A percentile compares a stretch with the other conserved stretches of the same genome.
Evolutionary conservation across 2,113 vertebrate species (phyloP).

Genomic region (Hippoglossus stenolepis): DNA sequence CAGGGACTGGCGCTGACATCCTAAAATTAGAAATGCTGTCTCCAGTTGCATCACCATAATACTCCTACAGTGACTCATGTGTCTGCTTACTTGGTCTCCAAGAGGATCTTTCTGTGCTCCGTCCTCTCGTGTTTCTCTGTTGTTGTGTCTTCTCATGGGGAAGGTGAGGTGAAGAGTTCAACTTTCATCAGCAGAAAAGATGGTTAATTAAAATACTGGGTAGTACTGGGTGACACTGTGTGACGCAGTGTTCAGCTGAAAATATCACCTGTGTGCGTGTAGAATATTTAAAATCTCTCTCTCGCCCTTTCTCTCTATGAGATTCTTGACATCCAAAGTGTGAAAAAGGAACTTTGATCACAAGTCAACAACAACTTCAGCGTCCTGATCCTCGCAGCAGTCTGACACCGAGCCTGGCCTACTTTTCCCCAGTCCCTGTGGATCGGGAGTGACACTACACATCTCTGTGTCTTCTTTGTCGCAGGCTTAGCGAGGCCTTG

Average conservation of each 20-base stretch:
- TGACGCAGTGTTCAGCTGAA: constrained; percentile 45
- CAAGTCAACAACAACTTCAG: constrained; percentile 66
- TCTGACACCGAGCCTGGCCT: constrained; percentile 70
- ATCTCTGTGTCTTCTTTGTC: constrained; percentile 65
- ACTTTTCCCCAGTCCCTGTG: constrained; percentile 66
- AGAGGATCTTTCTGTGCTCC: constrained; percentile 10
- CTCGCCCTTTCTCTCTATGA: constrained; percentile 18
- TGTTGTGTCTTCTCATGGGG: constrained; percentile 19
- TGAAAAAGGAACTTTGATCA: constrained; percentile 67
- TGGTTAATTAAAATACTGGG: constrained; percentile 30
- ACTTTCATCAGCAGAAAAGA: constrained; percentile 28
- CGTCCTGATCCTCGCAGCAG: constrained; percentile 70
- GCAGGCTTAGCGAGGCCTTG: constrained; percentile 57
- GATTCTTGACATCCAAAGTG: constrained; percentile 59
- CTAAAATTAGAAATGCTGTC: constrained; percentile 28
- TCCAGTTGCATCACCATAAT: constrained; percentile 32
- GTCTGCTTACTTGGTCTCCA: constrained; percentile 12
- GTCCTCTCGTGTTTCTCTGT: constrained; percentile 19
- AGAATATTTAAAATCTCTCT: constrained; percentile 49
- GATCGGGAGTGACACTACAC: constrained; percentile 55
- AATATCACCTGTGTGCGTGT: constrained; percentile 46
- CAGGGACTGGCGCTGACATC: not conserved
- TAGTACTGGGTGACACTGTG: constrained; percentile 26
- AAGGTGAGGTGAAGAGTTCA: not conserved
- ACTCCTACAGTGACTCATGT: constrained; percentile 16